Percentiles rank a stretch among this genome's conserved stretches.
Conservation (phyloP, 2,888 invertebrate species). For the Coleophora deauratella region DNA sequence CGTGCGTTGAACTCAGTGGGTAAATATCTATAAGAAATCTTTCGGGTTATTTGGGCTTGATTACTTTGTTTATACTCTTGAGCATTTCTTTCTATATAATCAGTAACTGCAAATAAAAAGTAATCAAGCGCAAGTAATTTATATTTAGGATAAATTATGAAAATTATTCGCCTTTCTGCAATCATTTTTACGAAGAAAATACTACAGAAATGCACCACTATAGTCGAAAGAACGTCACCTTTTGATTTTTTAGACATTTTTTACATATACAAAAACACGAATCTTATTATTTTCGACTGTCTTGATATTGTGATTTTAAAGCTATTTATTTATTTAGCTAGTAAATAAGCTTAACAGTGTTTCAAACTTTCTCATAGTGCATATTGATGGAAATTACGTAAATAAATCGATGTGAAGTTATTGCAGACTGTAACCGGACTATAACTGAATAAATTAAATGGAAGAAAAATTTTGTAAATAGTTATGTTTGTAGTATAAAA, state of each 20-base stretch:
- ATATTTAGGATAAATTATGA: constrained; percentile 40
- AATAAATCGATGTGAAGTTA: not conserved
- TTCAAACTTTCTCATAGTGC: constrained; percentile 21
- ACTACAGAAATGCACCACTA: constrained; percentile 49
- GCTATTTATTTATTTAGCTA: constrained; percentile 61
- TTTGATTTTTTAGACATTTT: not conserved
- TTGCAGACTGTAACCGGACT: constrained; percentile 26
- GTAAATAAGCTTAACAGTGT: constrained; percentile 43
- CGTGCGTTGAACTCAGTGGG: constrained; percentile 9
- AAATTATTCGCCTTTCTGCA: constrained; percentile 55
- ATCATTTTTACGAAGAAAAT: constrained; percentile 62
- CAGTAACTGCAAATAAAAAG: not conserved
- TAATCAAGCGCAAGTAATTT: constrained; percentile 16
- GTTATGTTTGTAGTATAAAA: constrained; percentile 53
- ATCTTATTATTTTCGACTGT: constrained; percentile 24
- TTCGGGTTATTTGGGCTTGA: constrained; percentile 29
- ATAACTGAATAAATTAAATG: constrained; percentile 25
- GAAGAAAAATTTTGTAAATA: constrained; percentile 60
- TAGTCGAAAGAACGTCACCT: constrained; percentile 28
- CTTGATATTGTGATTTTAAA: constrained; percentile 44
- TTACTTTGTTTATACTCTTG: constrained; percentile 1
- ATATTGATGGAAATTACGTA: not conserved
- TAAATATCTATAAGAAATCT: constrained; percentile 20
- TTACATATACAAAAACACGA: not conserved
- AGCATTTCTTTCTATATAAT: not conserved